Percentiles rank a stretch among this genome's conserved stretches.
phyloP scores from a whole-genome alignment of 2,888 invertebrate genomes.

The Meta bourneti region DNA sequence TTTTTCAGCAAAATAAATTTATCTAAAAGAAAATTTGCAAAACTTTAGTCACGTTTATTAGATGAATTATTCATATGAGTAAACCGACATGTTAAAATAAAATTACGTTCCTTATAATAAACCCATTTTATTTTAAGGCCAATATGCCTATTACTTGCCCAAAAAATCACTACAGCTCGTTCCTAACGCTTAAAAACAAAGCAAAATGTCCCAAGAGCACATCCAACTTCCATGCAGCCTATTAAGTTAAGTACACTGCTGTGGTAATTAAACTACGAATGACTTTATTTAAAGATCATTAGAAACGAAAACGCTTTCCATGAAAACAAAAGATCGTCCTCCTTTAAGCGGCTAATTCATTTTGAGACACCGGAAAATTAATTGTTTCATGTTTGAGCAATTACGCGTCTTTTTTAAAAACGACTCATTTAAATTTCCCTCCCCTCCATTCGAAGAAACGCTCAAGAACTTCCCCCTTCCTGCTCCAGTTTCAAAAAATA shows the following conservation, averaged over 20 bases:
- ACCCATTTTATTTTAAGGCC: too few relatives aligned
- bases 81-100: too few relatives aligned
- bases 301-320: constrained; percentile 74
- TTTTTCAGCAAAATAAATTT: too few relatives aligned
- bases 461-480: not conserved
- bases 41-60: too few relatives aligned
- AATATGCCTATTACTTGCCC: too few relatives aligned
- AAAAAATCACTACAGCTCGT: too few relatives aligned
- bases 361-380: constrained; percentile 75
- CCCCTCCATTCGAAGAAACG: constrained; percentile 18
- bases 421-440: constrained; percentile 61
- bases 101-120: too few relatives aligned
- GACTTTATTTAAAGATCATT: constrained; percentile 76
- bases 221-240: not conserved
- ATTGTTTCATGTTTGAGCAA: constrained; percentile 76
- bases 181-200: not conserved
- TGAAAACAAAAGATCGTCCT: constrained; percentile 62
- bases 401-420: constrained; percentile 59
- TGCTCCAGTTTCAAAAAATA: constrained; percentile 62
- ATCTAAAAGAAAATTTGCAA: too few relatives aligned
- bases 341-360: constrained; percentile 73
- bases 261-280: constrained; percentile 68
- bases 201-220: not conserved
- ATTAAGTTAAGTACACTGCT: constrained; percentile 37
- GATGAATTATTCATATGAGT: too few relatives aligned